Evolutionary conservation across 2,797 vertebrate species (phyloP), one percentile per base, ranked within the genome.

Genomic region (Acipenser ruthenus): DNA sequence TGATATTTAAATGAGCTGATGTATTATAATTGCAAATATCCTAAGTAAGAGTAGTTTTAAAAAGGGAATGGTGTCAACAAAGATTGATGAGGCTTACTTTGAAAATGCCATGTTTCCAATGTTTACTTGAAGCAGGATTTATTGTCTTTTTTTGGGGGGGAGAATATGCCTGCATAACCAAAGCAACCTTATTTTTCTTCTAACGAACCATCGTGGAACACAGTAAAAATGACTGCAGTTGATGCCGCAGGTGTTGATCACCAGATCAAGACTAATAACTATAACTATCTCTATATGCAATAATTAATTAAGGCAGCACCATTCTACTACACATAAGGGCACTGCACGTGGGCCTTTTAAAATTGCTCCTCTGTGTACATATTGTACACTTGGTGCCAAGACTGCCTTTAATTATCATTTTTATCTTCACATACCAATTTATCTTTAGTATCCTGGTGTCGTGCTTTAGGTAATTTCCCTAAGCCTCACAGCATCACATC

Each of bases 1-100:
- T 88, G 85, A 87, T 92, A 90, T 92, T 93, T 84, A 92, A 92
- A 92, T 90, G 86, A 92, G 91, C 82, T 83, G 82, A 81, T 83
- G 86, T 84, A 74, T 89, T 87, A 88, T 87, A 91, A 88, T 87
- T 91, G 88, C 87, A 90, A 91, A 93, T 92, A 90, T 81, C 78
- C 83, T 78, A 88, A 92, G 91, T 89, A 90, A 89, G 88, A 89
- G 78, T 80, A 83, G 79, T 83, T 88, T 83, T 72, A 78, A 81
- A 85, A 82, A 79, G 69, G 83, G 84, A 87, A 80, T 83, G 78
- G 75, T 86, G 84, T 89, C 88, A 90, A 87, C 82, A 85, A 87
- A 89, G 88, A 92, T 87, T 89, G 87, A 92, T 90, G 86, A 80
- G 80, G 79, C 71, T 65, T 78, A 80, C 76, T 82, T 79, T 82